A percentile compares a stretch with the other conserved stretches of the same genome.
Conservation (phyloP, 1,140 invertebrate species). For the Amyelois transitella region DNA sequence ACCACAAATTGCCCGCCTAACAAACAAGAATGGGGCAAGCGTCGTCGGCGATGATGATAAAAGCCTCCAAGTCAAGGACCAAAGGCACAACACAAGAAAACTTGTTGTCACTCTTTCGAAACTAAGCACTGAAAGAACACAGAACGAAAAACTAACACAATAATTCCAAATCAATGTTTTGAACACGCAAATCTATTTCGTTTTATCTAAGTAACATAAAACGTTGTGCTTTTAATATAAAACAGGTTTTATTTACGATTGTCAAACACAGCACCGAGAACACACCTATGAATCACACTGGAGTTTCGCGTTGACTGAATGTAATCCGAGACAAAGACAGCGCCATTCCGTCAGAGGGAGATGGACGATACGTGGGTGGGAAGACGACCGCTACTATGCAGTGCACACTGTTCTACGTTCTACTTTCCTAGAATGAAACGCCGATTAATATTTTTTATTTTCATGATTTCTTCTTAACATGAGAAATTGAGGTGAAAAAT, state of each 20-base stretch:
- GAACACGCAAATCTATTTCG: neutral
- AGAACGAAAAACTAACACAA: neutral
- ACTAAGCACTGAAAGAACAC: slow-evolving; percentile 12
- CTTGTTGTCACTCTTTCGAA: slow-evolving; percentile 62
- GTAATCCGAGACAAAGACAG: slow-evolving; percentile 45
- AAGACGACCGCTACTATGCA: slow-evolving; percentile 63
- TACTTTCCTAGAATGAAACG: slow-evolving; percentile 16
- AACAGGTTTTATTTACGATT: slow-evolving; percentile 61
- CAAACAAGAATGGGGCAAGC: slow-evolving; percentile 40
- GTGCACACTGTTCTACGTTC: slow-evolving; percentile 45
- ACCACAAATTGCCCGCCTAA: slow-evolving; percentile 40
- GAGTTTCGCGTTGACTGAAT: slow-evolving; percentile 57
- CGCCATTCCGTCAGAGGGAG: slow-evolving; percentile 44
- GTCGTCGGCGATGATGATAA: slow-evolving; percentile 27
- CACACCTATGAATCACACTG: slow-evolving; percentile 50
- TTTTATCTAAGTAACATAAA: slow-evolving; percentile 4
- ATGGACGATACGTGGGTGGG: slow-evolving; percentile 51
- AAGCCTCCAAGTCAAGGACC: slow-evolving; percentile 67
- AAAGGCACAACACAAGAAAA: slow-evolving; percentile 57
- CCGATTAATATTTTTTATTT: slow-evolving; percentile 18
- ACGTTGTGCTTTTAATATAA: slow-evolving; percentile 11
- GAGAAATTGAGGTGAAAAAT: neutral
- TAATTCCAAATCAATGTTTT: neutral
- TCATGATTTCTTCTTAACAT: neutral
- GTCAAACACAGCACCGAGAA: slow-evolving; percentile 22